A percentile compares a stretch with the other conserved stretches of the same genome.
Evolutionary conservation across 2,797 vertebrate genomes (phyloP).

Genomic region (Cryptoprocta ferox): DNA sequence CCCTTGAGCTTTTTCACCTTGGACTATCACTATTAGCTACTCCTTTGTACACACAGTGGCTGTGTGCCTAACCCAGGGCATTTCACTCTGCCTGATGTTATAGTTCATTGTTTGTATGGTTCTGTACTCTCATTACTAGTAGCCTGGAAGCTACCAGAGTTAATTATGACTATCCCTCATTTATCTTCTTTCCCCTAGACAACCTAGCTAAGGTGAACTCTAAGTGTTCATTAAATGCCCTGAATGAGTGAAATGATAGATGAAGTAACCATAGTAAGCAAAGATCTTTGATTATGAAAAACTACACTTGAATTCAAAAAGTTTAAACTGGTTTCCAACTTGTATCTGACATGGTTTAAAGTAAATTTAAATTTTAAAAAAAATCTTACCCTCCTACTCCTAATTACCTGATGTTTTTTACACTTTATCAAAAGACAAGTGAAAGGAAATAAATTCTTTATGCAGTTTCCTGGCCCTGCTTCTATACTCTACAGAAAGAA

Average conservation of each 20-base stretch:
- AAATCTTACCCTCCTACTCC: background rate
- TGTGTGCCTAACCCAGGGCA: background rate
- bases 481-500: conserved; percentile 57
- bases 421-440: conserved; percentile 60
- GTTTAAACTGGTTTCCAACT: conserved; percentile 59
- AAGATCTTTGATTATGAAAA: conserved; percentile 59
- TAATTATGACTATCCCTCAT: background rate
- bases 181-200: background rate
- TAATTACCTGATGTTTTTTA: conserved; percentile 73
- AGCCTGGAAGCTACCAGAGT: background rate
- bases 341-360: conserved; percentile 49
- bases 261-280: conserved; percentile 36
- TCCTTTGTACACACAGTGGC: background rate
- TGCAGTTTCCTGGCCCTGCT: background rate
- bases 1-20: background rate
- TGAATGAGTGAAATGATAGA: conserved; percentile 45
- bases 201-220: background rate
- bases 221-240: conserved; percentile 11
- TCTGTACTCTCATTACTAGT: background rate
- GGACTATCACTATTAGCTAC: too few species aligned
- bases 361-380: conserved; percentile 26
- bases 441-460: conserved; percentile 71
- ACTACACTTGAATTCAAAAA: conserved; percentile 47
- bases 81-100: background rate
- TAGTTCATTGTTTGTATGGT: background rate